Evolutionary conservation across 2,113 vertebrate genomes (phyloP).

Genomic region (Myodes glareolus): DNA sequence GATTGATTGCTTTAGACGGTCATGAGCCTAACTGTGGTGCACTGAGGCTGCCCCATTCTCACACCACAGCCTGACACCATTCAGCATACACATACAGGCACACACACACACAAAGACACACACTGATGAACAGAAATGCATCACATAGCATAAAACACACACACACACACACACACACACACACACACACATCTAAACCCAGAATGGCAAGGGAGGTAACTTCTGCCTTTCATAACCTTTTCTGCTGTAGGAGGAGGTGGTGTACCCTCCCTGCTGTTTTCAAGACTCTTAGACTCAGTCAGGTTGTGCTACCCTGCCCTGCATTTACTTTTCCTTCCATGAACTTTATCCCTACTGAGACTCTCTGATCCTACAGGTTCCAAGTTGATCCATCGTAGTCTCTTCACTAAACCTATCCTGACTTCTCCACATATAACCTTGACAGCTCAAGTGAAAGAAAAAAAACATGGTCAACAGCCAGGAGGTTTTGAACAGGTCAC

Average conservation of each 20-base stretch:
- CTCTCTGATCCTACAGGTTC: too few relatives aligned
- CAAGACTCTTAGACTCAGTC: not conserved
- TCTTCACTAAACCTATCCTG: too few relatives aligned
- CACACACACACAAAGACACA: too few relatives aligned
- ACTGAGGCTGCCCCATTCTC: too few relatives aligned
- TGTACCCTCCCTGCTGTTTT: too few relatives aligned
- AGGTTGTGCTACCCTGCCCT: not conserved
- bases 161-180: not conserved
- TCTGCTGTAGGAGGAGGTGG: not conserved
- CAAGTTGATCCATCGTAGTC: too few relatives aligned
- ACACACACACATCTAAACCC: not conserved
- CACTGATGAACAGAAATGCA: too few relatives aligned
- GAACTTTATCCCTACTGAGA: not conserved
- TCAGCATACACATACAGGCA: too few relatives aligned
- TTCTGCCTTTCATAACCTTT: fast-evolving
- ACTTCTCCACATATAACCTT: not conserved
- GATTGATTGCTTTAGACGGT: too few relatives aligned
- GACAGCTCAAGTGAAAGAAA: not conserved
- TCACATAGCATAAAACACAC: too few relatives aligned
- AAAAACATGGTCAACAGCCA: not conserved
- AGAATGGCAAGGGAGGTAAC: fast-evolving
- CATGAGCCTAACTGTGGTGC: too few relatives aligned
- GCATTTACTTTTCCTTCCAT: not conserved
- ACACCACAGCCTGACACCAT: too few relatives aligned
- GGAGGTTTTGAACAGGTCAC: not conserved